These are phyloP conservation scores for Lasius platythorax DNA, from an alignment of 2,888 invertebrate species.

Conservation along the genomic window DNA sequence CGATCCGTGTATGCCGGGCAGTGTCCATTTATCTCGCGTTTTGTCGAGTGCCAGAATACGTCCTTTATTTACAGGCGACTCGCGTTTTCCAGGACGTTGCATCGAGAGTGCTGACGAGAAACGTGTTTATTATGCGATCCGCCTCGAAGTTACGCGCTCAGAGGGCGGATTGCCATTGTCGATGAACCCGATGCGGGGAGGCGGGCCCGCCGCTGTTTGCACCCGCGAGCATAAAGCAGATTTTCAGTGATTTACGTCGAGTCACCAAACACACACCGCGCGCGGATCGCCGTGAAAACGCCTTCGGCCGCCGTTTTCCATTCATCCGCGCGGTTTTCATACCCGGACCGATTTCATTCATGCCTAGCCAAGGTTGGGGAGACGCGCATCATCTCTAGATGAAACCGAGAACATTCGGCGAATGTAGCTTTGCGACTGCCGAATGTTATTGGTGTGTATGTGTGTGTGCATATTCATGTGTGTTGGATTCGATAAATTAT, in stretches of 20 bases:
- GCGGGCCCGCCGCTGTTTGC: constrained; percentile 82
- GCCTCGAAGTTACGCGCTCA: constrained; percentile 64
- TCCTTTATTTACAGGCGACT: constrained; percentile 71
- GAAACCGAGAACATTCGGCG: constrained; percentile 35
- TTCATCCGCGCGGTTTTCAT: constrained; percentile 73
- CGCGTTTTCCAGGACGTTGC: constrained; percentile 73
- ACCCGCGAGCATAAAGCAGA: constrained; percentile 81
- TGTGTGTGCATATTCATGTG: neutral
- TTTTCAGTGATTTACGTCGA: constrained; percentile 83
- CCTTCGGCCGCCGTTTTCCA: constrained; percentile 70
- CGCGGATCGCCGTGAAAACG: constrained; percentile 69
- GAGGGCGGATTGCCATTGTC: constrained; percentile 67
- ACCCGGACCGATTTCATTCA: constrained; percentile 74
- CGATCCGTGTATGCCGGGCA: constrained; percentile 18
- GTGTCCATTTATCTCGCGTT: constrained; percentile 77
- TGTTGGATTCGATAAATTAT: neutral
- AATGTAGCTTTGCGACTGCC: neutral
- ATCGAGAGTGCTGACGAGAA: constrained; percentile 62
- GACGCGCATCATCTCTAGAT: constrained; percentile 46
- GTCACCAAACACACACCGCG: constrained; percentile 72
- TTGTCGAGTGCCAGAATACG: constrained; percentile 72
- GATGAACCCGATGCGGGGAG: constrained; percentile 78
- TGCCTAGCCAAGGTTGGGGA: constrained; percentile 58
- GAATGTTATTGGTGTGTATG: neutral
- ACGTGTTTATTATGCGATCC: constrained; percentile 75